Percentiles rank a stretch among this genome's conserved stretches.
Evolutionary conservation across 2,113 vertebrate genomes (phyloP).

Genomic region (Cryptotis parvus): DNA sequence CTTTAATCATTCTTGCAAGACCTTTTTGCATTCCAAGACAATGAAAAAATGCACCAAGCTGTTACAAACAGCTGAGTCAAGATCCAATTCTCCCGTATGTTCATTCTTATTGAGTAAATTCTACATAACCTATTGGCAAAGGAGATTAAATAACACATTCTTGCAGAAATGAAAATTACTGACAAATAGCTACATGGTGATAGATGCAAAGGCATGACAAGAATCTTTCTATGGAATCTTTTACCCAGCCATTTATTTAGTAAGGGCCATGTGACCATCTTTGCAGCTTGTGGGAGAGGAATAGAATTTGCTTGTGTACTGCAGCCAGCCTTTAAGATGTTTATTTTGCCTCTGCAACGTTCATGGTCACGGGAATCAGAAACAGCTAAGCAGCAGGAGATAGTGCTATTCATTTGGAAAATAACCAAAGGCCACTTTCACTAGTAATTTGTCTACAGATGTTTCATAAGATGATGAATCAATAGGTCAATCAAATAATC

Average conservation of each 20-base stretch:
- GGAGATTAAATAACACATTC: conserved; percentile 63
- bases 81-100: conserved; percentile 48
- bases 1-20: conserved; percentile 68
- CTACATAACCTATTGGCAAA: conserved; percentile 62
- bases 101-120: conserved; percentile 53
- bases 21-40: conserved; percentile 71
- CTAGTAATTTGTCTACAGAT: conserved; percentile 56
- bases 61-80: conserved; percentile 73
- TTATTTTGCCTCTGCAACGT: conserved; percentile 66
- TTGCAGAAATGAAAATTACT: conserved; percentile 67
- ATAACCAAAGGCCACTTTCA: conserved; percentile 66
- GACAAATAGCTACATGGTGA: conserved; percentile 59
- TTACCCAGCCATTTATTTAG: conserved; percentile 71
- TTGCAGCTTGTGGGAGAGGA: conserved; percentile 75
- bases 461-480: conserved; percentile 66
- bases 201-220: conserved; percentile 64
- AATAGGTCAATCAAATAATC: conserved; percentile 49
- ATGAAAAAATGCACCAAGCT: conserved; percentile 73
- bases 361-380: conserved; percentile 41
- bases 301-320: conserved; percentile 73
- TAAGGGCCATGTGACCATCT: neutral
- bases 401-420: conserved; percentile 69
- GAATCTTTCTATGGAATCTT: conserved; percentile 72
- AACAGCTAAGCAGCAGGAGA: conserved; percentile 66
- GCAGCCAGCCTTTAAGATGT: conserved; percentile 70